These are phyloP conservation scores for Bufo gargarizans DNA, from an alignment of 2,113 vertebrate species.

Conservation along the genomic window DNA sequence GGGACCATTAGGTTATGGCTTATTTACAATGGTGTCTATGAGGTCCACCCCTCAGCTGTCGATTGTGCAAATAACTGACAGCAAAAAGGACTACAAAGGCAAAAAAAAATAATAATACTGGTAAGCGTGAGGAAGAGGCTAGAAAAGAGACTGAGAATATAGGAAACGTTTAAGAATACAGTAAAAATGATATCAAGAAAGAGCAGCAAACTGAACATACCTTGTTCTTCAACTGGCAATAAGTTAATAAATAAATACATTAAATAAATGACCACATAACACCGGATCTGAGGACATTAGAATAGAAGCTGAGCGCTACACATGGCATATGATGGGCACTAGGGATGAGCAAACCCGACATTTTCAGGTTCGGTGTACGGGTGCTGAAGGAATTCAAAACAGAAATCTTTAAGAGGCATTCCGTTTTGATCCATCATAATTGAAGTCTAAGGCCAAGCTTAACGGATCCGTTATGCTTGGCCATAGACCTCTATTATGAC, in stretches of 20 bases:
- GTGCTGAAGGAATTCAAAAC: too few species aligned
- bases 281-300: not conserved
- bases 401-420: too few species aligned
- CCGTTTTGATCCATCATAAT: too few species aligned
- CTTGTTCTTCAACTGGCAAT: constrained; percentile 59
- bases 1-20: too few species aligned
- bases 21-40: too few species aligned
- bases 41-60: not conserved
- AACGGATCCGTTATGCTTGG: too few species aligned
- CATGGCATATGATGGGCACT: too few species aligned
- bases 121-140: not conserved
- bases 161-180: not conserved
- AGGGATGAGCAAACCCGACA: too few species aligned
- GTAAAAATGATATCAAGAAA: not conserved
- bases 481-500: too few species aligned
- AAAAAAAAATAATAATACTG: not conserved
- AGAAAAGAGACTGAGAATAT: not conserved
- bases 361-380: too few species aligned
- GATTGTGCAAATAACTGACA: not conserved
- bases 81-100: not conserved
- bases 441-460: too few species aligned
- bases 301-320: not conserved
- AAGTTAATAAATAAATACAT: constrained; percentile 54
- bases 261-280: constrained; percentile 53
- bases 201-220: constrained; percentile 13